Evolutionary conservation across 2,113 vertebrate species (phyloP).

Genomic region (Rhodinocichla rosea): DNA sequence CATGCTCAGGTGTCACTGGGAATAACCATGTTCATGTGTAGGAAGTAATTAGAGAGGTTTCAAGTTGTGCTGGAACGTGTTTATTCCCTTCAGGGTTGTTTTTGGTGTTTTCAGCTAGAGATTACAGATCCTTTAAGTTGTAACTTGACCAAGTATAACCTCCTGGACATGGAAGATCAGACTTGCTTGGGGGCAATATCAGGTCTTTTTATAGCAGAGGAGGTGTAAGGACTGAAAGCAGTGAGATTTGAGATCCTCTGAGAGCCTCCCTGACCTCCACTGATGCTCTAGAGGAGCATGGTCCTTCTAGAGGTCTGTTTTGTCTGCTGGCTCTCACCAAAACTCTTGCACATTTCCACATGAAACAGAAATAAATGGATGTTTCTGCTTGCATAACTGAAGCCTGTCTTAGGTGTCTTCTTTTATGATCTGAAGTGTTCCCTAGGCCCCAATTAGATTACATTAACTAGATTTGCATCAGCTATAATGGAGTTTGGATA

Average conservation of each 20-base stretch:
- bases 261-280: not conserved
- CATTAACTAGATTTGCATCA: not conserved
- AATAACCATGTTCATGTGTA: not conserved
- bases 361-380: not conserved
- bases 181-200: rapidly evolving
- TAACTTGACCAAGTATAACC: not conserved
- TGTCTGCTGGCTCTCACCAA: not conserved
- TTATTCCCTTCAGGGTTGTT: not conserved
- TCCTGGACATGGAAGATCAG: not conserved
- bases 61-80: not conserved
- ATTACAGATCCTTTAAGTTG: not conserved
- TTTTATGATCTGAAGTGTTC: not conserved
- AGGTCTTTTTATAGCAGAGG: not conserved
- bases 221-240: not conserved
- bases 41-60: not conserved
- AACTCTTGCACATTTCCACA: not conserved
- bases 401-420: not conserved
- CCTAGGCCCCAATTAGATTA: not conserved
- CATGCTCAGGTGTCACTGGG: not conserved
- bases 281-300: not conserved
- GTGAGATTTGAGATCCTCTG: not conserved
- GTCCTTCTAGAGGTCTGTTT: not conserved
- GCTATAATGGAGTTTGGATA: not conserved
- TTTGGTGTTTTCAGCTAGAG: not conserved
- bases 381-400: not conserved